Conservation (phyloP, 30 jellyfish, hydroid and myxozoan species). For the Hydractinia echinata region DNA sequence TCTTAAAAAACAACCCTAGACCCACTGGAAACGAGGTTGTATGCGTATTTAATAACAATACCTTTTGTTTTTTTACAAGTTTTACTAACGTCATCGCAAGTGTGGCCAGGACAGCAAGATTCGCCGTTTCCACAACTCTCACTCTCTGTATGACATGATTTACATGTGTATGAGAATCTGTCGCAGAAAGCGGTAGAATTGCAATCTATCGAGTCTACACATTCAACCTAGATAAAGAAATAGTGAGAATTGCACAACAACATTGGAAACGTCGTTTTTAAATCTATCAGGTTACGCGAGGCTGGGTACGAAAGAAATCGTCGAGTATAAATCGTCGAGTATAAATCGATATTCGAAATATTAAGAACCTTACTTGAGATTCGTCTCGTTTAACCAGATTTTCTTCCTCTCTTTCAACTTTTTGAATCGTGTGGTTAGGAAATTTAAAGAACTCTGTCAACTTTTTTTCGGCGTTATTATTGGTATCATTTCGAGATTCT, state of each 20-base stretch:
- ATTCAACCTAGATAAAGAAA: not conserved
- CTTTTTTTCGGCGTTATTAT: not conserved
- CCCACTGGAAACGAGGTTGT: not conserved
- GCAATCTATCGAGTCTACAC: slow-evolving; percentile 12
- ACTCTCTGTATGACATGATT: not conserved
- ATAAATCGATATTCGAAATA: too few relatives aligned
- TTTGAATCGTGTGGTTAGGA: not conserved
- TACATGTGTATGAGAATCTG: slow-evolving; percentile 1
- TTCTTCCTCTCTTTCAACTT: not conserved
- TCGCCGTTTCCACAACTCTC: not conserved
- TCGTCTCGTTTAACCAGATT: not conserved
- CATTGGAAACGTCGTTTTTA: not conserved
- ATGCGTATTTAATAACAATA: not conserved
- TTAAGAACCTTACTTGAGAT: too few relatives aligned
- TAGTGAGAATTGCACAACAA: not conserved
- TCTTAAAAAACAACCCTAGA: too few relatives aligned
- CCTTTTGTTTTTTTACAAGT: not conserved
- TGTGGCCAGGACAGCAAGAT: not conserved
- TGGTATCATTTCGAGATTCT: not conserved
- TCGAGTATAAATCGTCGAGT: too few relatives aligned
- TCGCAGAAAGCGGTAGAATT: not conserved
- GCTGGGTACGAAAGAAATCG: too few relatives aligned
- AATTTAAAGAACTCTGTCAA: not conserved
- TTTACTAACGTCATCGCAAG: not conserved
- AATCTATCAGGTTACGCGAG: not conserved